Percentiles rank a stretch among this genome's conserved stretches.
phyloP scores from a whole-genome alignment of 2,797 vertebrate genomes.

The Echeneis naucrates region DNA sequence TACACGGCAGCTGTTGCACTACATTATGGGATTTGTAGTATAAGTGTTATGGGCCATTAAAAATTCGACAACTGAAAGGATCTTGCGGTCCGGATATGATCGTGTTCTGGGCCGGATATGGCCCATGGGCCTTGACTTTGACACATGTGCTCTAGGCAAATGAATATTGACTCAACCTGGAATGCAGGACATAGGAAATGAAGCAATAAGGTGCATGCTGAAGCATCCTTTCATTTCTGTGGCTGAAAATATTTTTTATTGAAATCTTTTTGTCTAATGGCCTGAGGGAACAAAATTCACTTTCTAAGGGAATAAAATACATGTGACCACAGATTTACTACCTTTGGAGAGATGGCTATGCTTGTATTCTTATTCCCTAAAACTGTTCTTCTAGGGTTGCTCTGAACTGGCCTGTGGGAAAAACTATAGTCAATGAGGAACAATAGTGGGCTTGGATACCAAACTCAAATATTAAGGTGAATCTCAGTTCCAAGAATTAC shows the following conservation, averaged over 20 bases:
- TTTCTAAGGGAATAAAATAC: constrained; percentile 57
- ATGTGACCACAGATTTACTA: constrained; percentile 26
- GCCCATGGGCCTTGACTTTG: constrained; percentile 8
- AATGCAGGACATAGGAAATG: constrained; percentile 38
- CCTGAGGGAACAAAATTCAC: constrained; percentile 35
- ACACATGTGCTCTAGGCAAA: no score
- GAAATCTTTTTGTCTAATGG: constrained; percentile 47
- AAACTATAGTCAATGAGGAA: constrained; percentile 24
- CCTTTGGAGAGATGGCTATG: constrained; percentile 22
- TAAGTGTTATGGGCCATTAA: no score
- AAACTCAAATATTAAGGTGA: constrained; percentile 33
- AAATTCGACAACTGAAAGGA: no score
- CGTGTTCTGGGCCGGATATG: not conserved
- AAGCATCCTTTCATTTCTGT: constrained; percentile 72
- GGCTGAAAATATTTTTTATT: constrained; percentile 51
- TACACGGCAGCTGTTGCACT: no score
- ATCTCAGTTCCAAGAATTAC: constrained; percentile 22
- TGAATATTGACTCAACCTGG: constrained; percentile 22
- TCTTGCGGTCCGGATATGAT: constrained; percentile 13
- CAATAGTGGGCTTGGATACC: constrained; percentile 13
- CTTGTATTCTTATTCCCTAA: constrained; percentile 10
- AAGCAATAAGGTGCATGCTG: constrained; percentile 20
- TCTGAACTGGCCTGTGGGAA: constrained; percentile 20
- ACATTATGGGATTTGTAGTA: no score
- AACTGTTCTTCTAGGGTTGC: constrained; percentile 13